Evolutionary conservation across 2,113 vertebrate species (phyloP), one percentile per base, ranked within the genome.

Genomic region (Montifringilla adamsi): DNA sequence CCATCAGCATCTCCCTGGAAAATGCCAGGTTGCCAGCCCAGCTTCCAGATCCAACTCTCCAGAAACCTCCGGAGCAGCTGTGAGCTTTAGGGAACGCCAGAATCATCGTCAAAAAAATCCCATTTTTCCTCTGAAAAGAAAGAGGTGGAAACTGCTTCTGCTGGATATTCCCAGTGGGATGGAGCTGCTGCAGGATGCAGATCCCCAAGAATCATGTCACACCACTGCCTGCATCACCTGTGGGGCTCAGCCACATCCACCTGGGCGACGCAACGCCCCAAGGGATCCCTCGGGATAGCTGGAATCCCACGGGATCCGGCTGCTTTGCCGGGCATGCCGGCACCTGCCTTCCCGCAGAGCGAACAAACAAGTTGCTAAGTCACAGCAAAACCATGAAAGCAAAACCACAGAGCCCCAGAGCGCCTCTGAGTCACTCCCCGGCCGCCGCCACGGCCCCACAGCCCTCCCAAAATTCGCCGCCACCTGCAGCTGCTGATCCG

Each of bases 341-440:
- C 98, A 98, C 98, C 98, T 98, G 96, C 97, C 96, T 96, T 97
- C 97, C 97, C 92, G 69, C 90, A 63, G 95, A 97, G 90, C 89
- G 76, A 97, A 94, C 97, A 98, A 90, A 69, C 98, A 97, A 98
- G 95, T 94, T 76, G 86, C 95, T 90, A 97, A 97, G 97, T 98
- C 97, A 98, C 97, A 96, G 97, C 94, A 98, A 98, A 98, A 98
- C 98, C 98, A 98, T 98, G 97, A 98, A 97, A 97, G 97, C 96
- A 98, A 97, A 98, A 98, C 98, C 98, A 94, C 98, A 98, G 97
- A 96, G 96, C 97, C 97, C 98, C 97, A 95, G 81, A 97, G 98
- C 83, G 37, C 96, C 92, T 98, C 96, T 98, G 98, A 98, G 96
- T 98, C 98, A 98, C 94, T 90, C 86, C 92, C 76, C 33, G 50